Conservation (phyloP, 2,888 invertebrate species). For the Gortyna flavago region DNA sequence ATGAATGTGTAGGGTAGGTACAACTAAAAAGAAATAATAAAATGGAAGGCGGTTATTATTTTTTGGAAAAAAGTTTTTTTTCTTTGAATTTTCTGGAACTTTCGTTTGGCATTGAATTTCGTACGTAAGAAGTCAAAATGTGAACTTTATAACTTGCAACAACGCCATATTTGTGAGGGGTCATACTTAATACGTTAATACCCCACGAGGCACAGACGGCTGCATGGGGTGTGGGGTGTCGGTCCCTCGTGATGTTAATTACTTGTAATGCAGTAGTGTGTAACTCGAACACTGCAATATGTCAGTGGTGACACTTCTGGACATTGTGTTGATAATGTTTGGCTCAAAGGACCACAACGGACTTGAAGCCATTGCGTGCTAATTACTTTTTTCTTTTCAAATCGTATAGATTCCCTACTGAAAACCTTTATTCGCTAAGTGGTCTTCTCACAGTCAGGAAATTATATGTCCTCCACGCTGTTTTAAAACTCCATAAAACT, state of each 20-base stretch:
- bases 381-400: background rate
- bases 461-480: no score
- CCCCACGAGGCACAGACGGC: conserved; percentile 16
- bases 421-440: no score
- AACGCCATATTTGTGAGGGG: conserved; percentile 31
- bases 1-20: no score
- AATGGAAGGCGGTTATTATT: no score
- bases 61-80: background rate
- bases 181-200: conserved; percentile 13
- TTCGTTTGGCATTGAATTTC: background rate
- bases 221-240: background rate
- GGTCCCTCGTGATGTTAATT: conserved; percentile 39
- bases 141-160: conserved; percentile 6
- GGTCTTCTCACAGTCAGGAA: no score
- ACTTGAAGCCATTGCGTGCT: background rate
- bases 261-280: conserved; percentile 40
- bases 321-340: background rate
- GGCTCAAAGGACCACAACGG: background rate
- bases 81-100: background rate
- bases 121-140: background rate
- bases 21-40: no score
- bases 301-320: conserved; percentile 3
- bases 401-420: no score
- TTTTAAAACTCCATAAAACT: no score
- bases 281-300: conserved; percentile 9